Evolutionary conservation across 2,113 vertebrate genomes (phyloP).

Genomic region (Myiozetetes cayanensis): DNA sequence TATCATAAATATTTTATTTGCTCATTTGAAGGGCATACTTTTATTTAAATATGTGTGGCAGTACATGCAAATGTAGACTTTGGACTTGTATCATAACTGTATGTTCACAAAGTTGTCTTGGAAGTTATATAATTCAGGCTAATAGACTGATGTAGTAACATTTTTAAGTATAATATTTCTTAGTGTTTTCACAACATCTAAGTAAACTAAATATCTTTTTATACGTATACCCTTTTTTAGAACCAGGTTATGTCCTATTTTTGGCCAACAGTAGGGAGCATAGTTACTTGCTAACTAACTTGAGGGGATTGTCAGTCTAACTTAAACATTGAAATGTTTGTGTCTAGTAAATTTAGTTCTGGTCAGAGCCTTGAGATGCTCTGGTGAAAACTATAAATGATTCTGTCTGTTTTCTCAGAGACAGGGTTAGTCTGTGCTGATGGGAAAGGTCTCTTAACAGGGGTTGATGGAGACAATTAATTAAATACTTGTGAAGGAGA

Average conservation of each 20-base stretch:
- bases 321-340: not conserved
- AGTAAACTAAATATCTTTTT: not conserved
- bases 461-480: not conserved
- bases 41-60: not conserved
- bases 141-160: not conserved
- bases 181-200: not conserved
- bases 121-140: not conserved
- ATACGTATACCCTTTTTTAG: not conserved
- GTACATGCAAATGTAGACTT: not conserved
- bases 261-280: not conserved
- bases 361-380: conserved; percentile 3
- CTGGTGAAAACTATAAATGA: not conserved
- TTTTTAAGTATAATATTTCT: not conserved
- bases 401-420: not conserved
- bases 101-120: not conserved
- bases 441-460: not conserved
- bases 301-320: not conserved
- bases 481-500: not conserved
- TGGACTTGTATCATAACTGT: not conserved
- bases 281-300: not conserved
- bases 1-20: not conserved
- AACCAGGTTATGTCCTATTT: not conserved
- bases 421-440: not conserved
- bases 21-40: not conserved
- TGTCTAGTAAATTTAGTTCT: not conserved